Percentiles rank a stretch among this genome's conserved stretches.
phyloP scores from a whole-genome alignment of 2,113 vertebrate genomes.

The Lepisosteus oculatus region DNA sequence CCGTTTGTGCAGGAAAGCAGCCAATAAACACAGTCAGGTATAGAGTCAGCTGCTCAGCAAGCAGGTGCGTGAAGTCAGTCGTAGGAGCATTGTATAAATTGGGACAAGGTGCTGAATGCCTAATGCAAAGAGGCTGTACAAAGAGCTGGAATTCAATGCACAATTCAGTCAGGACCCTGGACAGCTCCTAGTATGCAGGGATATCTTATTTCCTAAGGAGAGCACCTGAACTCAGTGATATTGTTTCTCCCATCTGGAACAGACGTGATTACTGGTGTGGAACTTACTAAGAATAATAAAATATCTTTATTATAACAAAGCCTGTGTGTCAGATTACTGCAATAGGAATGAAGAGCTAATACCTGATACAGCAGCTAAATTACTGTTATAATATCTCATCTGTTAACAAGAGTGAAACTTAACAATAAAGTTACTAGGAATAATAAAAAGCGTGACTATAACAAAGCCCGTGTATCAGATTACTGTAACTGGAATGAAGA shows the following conservation, averaged over 20 bases:
- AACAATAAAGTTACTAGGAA: neutral
- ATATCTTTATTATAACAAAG: constrained; percentile 19
- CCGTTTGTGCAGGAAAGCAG: too few species aligned
- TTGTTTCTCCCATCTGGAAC: neutral
- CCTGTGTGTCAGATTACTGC: constrained; percentile 40
- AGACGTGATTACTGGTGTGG: neutral
- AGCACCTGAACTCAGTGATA: neutral
- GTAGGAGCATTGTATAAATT: too few species aligned
- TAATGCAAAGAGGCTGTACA: too few species aligned
- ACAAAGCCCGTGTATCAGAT: constrained; percentile 37
- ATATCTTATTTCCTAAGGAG: neutral
- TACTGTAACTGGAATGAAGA: constrained; percentile 29
- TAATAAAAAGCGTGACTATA: constrained; percentile 1
- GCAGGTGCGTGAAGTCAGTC: too few species aligned
- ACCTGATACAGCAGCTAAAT: constrained; percentile 38
- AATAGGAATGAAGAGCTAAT: constrained; percentile 23
- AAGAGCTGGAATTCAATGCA: too few species aligned
- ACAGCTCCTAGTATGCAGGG: neutral
- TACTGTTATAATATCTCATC: neutral
- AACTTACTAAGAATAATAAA: neutral
- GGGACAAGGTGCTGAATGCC: too few species aligned
- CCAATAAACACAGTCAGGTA: too few species aligned
- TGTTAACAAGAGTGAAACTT: too few species aligned
- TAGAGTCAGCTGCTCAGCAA: too few species aligned
- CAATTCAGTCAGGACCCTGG: neutral